These are phyloP conservation scores for Zygogramma bicolorata DNA, from an alignment of 2,888 invertebrate species.

Conservation along the genomic window DNA sequence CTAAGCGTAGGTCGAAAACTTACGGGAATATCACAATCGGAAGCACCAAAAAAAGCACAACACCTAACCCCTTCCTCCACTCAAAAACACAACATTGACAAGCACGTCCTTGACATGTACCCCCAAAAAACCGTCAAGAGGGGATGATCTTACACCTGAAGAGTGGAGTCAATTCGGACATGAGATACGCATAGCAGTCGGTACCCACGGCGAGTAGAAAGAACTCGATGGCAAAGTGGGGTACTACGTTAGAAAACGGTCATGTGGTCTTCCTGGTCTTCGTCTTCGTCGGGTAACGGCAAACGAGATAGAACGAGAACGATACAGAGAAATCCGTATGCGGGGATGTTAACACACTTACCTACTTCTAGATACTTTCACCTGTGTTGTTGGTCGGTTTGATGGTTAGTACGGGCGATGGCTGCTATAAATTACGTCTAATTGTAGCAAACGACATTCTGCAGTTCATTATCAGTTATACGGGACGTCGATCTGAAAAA, in stretches of 20 bases:
- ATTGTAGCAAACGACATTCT: conserved; percentile 4
- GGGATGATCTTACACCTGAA: conserved; percentile 56
- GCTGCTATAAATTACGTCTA: background rate
- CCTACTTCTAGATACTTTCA: conserved; percentile 66
- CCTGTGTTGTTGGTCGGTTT: conserved; percentile 47
- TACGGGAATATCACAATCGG: conserved; percentile 33
- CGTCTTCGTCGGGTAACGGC: conserved; percentile 21
- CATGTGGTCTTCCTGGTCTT: conserved; percentile 51
- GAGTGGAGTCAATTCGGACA: conserved; percentile 45
- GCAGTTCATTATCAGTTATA: background rate
- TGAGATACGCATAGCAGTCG: conserved; percentile 43
- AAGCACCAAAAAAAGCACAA: conserved; percentile 30
- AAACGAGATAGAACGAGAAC: conserved; percentile 41
- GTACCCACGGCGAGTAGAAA: conserved; percentile 45
- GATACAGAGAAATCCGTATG: conserved; percentile 58
- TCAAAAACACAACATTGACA: conserved; percentile 53
- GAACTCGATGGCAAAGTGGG: conserved; percentile 39
- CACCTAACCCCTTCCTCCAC: conserved; percentile 36
- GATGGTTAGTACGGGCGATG: conserved; percentile 30
- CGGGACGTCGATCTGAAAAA: background rate
- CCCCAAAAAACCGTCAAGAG: conserved; percentile 61
- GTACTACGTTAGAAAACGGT: conserved; percentile 52
- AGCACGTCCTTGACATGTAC: conserved; percentile 62
- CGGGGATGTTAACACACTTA: conserved; percentile 63
- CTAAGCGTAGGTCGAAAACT: conserved; percentile 22